These are phyloP conservation scores for Mormyrus iriodes DNA, from an alignment of 2,113 vertebrate species.

Conservation along the genomic window DNA sequence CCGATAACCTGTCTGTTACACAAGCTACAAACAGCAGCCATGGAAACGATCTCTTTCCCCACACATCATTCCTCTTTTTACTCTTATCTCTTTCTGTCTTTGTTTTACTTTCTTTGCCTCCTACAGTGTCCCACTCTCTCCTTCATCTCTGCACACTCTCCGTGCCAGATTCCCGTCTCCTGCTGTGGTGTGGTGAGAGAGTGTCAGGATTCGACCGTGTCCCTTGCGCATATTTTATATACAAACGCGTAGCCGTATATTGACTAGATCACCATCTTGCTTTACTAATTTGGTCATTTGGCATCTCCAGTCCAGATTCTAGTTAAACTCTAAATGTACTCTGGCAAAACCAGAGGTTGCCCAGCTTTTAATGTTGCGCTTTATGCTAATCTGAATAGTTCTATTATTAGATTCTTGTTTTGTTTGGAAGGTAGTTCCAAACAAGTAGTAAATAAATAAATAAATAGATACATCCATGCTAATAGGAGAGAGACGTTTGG, in stretches of 20 bases:
- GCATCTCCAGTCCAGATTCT: not conserved
- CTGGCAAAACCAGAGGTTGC: not conserved
- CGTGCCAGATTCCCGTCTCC: not conserved
- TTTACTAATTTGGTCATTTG: not conserved
- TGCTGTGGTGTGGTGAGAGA: not conserved
- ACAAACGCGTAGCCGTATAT: not conserved
- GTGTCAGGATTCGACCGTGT: not conserved
- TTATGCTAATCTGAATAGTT: not conserved
- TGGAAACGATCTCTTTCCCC: not conserved
- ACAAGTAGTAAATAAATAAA: not conserved
- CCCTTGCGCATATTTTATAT: too few species aligned
- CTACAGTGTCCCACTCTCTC: not conserved
- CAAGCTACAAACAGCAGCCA: not conserved
- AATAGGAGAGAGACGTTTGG: not conserved
- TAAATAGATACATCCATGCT: not conserved
- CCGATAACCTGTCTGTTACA: not conserved
- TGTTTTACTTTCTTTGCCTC: not conserved
- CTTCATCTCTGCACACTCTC: not conserved
- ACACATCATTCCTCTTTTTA: not conserved
- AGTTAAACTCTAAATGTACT: not conserved
- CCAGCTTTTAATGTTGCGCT: not conserved
- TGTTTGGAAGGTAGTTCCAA: not conserved
- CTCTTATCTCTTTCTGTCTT: not conserved
- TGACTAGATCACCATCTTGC: not conserved
- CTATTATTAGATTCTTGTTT: not conserved